These are phyloP conservation scores for Myopa tessellatipennis DNA, from an alignment of 2,888 invertebrate genomes.

Conservation along the genomic window DNA sequence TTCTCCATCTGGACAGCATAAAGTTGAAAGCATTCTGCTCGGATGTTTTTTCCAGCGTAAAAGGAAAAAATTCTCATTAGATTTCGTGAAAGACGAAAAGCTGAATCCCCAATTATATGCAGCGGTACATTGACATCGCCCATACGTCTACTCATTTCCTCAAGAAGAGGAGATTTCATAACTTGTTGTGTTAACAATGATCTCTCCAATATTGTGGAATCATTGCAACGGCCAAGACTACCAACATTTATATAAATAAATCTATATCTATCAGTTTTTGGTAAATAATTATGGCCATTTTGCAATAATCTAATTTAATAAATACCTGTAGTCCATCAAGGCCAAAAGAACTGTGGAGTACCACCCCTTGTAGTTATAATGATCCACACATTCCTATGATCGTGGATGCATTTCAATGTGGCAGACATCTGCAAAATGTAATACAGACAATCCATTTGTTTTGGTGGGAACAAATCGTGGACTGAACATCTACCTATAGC, in stretches of 20 bases:
- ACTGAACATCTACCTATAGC: no score
- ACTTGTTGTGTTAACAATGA: neutral
- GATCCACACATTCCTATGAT: no score
- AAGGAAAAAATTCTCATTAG: neutral
- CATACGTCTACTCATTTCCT: neutral
- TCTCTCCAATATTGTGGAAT: neutral
- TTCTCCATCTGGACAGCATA: neutral
- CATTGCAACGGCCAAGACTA: neutral
- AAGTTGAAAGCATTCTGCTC: neutral
- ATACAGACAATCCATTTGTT: no score
- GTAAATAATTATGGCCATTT: neutral
- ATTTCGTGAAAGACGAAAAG: conserved; percentile 2
- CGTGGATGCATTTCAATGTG: conserved; percentile 8
- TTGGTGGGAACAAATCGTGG: no score
- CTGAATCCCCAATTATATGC: neutral
- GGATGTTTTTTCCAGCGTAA: neutral
- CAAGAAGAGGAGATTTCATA: neutral
- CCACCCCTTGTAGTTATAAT: no score
- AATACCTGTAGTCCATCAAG: neutral
- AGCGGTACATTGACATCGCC: neutral
- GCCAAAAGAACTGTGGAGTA: conserved; percentile 1
- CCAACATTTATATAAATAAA: conserved; percentile 4
- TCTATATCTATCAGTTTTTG: neutral
- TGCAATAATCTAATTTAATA: neutral
- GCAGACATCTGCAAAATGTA: neutral